phyloP scores from a whole-genome alignment of 2,113 vertebrate species.

The Garra rufa region DNA sequence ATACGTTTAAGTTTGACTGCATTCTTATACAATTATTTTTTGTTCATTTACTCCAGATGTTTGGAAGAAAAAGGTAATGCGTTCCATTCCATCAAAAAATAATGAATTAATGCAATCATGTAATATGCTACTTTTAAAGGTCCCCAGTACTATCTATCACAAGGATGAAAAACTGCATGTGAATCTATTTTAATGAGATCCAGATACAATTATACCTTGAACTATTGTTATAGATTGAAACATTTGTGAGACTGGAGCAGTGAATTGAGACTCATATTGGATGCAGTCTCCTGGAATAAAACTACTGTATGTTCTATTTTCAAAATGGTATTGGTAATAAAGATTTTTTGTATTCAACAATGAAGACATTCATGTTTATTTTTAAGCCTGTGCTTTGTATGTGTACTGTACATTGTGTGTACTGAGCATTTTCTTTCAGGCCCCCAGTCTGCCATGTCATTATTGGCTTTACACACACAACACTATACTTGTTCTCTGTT shows the following conservation, averaged over 20 bases:
- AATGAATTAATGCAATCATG: too few relatives aligned
- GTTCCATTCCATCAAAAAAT: too few relatives aligned
- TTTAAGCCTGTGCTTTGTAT: neutral
- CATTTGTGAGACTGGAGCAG: neutral
- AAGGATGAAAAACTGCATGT: too few relatives aligned
- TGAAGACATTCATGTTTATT: too few relatives aligned
- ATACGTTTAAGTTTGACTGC: too few relatives aligned
- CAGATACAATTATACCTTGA: too few relatives aligned
- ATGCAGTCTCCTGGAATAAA: neutral
- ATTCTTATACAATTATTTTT: too few relatives aligned
- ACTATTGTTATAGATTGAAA: neutral
- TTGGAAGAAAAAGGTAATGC: too few relatives aligned
- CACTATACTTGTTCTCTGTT: slow-evolving; percentile 35
- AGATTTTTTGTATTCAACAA: too few relatives aligned
- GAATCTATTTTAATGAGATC: neutral
- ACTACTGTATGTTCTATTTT: neutral
- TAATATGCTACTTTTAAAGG: too few relatives aligned
- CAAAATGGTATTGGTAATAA: neutral
- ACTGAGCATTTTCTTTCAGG: neutral
- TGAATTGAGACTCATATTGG: neutral
- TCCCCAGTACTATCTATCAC: too few relatives aligned
- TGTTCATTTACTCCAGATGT: too few relatives aligned
- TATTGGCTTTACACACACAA: slow-evolving; percentile 35
- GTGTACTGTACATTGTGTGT: slow-evolving; percentile 6
- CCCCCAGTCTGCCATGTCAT: slow-evolving; percentile 18